Evolutionary conservation across 2,113 vertebrate species (phyloP).

Genomic region (Guaruba guarouba): DNA sequence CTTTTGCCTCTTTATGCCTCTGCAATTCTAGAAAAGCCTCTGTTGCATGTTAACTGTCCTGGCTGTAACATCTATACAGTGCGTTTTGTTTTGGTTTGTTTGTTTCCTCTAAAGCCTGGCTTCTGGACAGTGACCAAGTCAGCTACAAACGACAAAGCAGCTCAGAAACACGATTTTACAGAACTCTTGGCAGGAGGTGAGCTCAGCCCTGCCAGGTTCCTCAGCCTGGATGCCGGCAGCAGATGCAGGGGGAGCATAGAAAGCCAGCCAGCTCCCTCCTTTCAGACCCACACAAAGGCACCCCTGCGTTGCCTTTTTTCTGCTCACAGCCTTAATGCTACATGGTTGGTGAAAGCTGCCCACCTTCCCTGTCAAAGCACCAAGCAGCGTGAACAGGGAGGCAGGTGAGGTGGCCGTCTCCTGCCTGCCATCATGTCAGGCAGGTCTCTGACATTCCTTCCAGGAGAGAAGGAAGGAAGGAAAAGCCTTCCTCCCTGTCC

Average conservation of each 20-base stretch:
- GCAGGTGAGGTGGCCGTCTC: neutral
- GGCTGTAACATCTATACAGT: neutral
- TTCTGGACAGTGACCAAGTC: neutral
- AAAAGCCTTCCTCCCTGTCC: neutral
- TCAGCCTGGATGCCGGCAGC: neutral
- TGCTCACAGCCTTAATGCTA: accelerated
- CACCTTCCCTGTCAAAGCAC: neutral
- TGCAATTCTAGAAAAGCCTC: neutral
- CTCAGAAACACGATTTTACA: neutral
- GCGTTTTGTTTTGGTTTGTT: neutral
- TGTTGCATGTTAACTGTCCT: neutral
- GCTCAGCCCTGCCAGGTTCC: neutral
- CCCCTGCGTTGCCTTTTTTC: neutral
- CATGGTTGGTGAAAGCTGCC: neutral
- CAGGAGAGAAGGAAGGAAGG: neutral
- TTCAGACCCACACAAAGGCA: neutral
- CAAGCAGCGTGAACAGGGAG: accelerated
- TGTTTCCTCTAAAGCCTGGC: neutral
- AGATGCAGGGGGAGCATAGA: neutral
- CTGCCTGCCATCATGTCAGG: accelerated
- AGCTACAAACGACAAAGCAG: neutral
- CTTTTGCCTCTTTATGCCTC: neutral
- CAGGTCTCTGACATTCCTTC: neutral
- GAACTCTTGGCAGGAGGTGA: neutral
- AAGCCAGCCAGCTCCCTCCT: neutral